phyloP scores from a whole-genome alignment of 1,140 invertebrate genomes.

The Lepidotrigona ventralis region DNA sequence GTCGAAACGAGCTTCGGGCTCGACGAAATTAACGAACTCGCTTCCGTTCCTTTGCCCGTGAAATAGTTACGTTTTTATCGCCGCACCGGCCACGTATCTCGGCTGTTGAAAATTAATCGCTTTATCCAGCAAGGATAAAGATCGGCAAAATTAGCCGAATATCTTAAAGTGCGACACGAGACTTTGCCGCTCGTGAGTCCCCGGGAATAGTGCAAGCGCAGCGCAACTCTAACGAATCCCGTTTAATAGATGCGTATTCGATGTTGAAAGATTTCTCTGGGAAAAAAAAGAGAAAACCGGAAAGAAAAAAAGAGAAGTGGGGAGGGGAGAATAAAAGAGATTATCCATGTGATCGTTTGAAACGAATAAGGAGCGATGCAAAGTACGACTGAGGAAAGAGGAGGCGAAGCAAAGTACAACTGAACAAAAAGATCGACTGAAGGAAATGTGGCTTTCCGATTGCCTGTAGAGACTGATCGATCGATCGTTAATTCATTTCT shows the following conservation, averaged over 20 bases:
- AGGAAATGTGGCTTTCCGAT: too few relatives aligned
- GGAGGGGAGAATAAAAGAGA: background rate
- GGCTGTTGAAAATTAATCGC: background rate
- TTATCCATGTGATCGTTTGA: background rate
- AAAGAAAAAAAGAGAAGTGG: too few relatives aligned
- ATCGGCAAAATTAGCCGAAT: slow-evolving; percentile 5
- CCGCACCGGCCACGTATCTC: background rate
- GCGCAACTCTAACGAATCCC: background rate
- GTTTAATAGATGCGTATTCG: background rate
- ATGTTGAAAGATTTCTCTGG: background rate
- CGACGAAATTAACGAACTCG: background rate
- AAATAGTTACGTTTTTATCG: slow-evolving; percentile 4
- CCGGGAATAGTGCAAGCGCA: background rate
- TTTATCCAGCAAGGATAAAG: background rate
- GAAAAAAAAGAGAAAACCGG: background rate
- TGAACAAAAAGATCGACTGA: too few relatives aligned
- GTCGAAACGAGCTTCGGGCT: background rate
- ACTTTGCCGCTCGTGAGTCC: background rate
- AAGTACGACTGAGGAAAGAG: too few relatives aligned
- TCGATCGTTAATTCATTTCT: too few relatives aligned
- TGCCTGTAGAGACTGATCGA: too few relatives aligned
- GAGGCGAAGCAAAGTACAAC: background rate
- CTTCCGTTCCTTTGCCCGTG: background rate
- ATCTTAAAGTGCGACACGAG: background rate
- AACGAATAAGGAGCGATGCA: background rate